Evolutionary conservation across 2,113 vertebrate species (phyloP).

Genomic region (Amphiprion ocellaris): DNA sequence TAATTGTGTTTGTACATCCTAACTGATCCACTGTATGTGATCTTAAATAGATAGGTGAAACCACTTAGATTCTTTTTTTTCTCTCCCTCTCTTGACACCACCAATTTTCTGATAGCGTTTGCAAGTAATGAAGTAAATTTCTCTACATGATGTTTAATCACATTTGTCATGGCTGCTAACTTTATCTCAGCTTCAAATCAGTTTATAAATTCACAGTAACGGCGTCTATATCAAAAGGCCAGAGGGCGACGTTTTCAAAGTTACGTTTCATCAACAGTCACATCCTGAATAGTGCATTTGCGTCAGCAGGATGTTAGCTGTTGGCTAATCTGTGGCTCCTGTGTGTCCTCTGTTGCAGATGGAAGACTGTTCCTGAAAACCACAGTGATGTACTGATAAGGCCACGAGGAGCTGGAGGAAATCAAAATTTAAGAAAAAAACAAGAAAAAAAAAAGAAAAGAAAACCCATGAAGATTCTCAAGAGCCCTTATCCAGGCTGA

Average conservation of each 20-base stretch:
- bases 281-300: constrained; percentile 59
- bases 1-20: constrained; percentile 33
- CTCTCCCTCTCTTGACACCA: neutral
- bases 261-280: constrained; percentile 55
- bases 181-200: constrained; percentile 45
- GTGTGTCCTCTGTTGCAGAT: constrained; percentile 90
- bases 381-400: constrained; percentile 97
- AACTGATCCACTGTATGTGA: neutral
- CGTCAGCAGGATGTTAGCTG: constrained; percentile 65
- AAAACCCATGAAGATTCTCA: constrained; percentile 76
- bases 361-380: constrained; percentile 99
- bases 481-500: constrained; percentile 71
- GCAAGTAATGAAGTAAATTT: constrained; percentile 24
- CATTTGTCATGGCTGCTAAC: constrained; percentile 46
- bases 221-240: constrained; percentile 34
- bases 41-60: constrained; percentile 6
- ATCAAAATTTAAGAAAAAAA: constrained; percentile 25
- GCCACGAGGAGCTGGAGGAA: constrained; percentile 75
- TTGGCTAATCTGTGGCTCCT: constrained; percentile 69
- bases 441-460: constrained; percentile 69
- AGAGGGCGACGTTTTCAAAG: constrained; percentile 64
- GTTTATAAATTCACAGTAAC: constrained; percentile 45
- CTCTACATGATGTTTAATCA: constrained; percentile 50
- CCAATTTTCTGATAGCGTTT: constrained; percentile 1
- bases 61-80: neutral